Conservation (phyloP, 1,140 invertebrate genomes). For the Cardiocondyla obscurior region DNA sequence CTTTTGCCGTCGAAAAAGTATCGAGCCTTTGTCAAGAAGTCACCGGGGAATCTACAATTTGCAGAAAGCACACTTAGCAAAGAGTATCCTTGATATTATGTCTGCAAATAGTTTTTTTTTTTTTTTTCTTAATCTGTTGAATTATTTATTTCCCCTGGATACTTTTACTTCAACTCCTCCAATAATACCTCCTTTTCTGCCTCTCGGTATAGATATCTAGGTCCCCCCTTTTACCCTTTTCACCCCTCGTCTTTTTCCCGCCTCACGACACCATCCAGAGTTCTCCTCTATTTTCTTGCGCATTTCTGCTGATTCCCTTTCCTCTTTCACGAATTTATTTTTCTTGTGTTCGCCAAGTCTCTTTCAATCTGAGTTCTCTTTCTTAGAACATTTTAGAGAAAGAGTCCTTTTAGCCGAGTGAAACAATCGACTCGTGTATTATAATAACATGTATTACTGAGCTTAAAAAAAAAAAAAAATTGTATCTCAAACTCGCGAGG, state of each 20-base stretch:
- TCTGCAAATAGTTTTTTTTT: constrained; percentile 14
- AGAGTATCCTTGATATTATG: neutral
- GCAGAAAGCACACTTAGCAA: neutral
- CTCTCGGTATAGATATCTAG: neutral
- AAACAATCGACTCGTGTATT: neutral
- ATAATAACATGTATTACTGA: neutral
- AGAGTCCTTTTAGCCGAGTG: neutral
- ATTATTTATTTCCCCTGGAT: constrained; percentile 20
- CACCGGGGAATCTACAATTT: neutral
- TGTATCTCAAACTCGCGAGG: neutral
- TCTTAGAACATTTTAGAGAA: neutral
- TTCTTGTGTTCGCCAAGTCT: constrained; percentile 11
- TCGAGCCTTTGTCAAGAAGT: neutral
- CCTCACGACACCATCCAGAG: neutral
- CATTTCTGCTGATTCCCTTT: constrained; percentile 13
- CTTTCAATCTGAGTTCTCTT: constrained; percentile 14
- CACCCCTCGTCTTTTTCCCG: neutral
- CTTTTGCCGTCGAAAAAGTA: neutral
- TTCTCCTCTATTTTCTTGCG: constrained; percentile 16
- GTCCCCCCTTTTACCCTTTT: neutral
- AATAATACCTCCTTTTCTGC: neutral
- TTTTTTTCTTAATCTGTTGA: constrained; percentile 10
- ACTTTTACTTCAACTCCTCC: constrained; percentile 16
- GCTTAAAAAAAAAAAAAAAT: neutral
- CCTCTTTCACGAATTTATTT: constrained; percentile 7